Base-by-base conservation (phyloP, 2,113 vertebrate genomes). In the Kobus ellipsiprymnus region DNA sequence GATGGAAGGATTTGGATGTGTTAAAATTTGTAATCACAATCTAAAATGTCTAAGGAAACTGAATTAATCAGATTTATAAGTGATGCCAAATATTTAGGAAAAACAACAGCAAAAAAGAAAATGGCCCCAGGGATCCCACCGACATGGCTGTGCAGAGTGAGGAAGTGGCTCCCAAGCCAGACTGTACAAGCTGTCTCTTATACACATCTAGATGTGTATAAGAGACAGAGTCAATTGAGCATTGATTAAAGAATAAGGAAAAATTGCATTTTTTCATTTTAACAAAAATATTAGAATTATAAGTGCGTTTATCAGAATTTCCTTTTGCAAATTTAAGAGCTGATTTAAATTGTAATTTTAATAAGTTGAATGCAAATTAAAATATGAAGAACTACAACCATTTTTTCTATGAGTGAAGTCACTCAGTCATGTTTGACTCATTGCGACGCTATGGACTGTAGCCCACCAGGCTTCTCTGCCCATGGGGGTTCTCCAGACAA, bases 1-100 rank as follows among this genome's bases (percentile, higher is more conserved):
- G 23, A 57, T 87, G 87, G 46, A 85, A 46, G 48, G 27, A 95
- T 64, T 89, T 89, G n/a, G 6, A 83, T 71, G 48, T 64, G 9
- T 67, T 88, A 98, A 95, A 87, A 90, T 87, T 86, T 83, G 23
- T 91, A 94, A 60, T 48, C 86, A 29, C 60, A 90, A 83, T 92
- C 90, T 90, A 77, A 96, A 96, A 52, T 91, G 50, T 80, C 50
- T 93, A 27, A 50, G 30, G 27, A 82, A 94, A 74, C 86, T 80
- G 30, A 94, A 92, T 95, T 95, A 97, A 84, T 87, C 14, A 46
- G 44, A 30, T 54, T 90, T 90, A 30, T 44, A 92, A 90, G 25
- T 95, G 46, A 30, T 94, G 44, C 40, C 74, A 82, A 87, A 96
- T 94, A 40, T 90, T 95, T 96, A 82, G 54, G n/a, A n/a, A n/a